A percentile compares a stretch with the other conserved stretches of the same genome.
Evolutionary conservation across 2,888 invertebrate genomes (phyloP).

Genomic region (Antheraea yamamai): DNA sequence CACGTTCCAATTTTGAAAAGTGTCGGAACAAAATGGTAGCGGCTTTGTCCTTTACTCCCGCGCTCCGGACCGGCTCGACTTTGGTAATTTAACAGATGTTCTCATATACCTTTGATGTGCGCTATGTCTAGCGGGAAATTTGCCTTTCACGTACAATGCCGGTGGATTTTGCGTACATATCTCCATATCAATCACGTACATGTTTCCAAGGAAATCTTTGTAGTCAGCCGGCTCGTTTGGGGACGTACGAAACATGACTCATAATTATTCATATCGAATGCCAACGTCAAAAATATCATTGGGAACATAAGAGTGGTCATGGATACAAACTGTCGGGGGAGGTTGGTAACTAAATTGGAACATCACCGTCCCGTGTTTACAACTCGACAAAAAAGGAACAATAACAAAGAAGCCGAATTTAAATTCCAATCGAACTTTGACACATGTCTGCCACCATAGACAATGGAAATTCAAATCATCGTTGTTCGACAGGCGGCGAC

Average conservation of each 20-base stretch:
- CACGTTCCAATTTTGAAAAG: constrained; percentile 83
- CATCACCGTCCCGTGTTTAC: constrained; percentile 80
- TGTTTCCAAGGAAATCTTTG: constrained; percentile 35
- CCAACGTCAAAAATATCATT: constrained; percentile 76
- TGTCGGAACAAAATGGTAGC: constrained; percentile 82
- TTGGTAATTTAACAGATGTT: constrained; percentile 79
- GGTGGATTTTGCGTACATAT: constrained; percentile 26
- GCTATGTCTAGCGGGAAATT: constrained; percentile 39
- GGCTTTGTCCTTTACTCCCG: constrained; percentile 72
- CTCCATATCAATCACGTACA: constrained; percentile 26
- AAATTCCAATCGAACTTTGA: constrained; percentile 82
- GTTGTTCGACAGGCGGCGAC: constrained; percentile 63
- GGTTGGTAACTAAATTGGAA: constrained; percentile 78
- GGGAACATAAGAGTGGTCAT: constrained; percentile 67
- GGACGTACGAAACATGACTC: constrained; percentile 61
- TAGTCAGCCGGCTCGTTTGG: constrained; percentile 41
- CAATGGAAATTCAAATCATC: constrained; percentile 82
- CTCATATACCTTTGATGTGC: constrained; percentile 63
- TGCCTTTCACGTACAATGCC: constrained; percentile 33
- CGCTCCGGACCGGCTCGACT: constrained; percentile 56
- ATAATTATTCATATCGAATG: constrained; percentile 76
- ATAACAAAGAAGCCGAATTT: constrained; percentile 82
- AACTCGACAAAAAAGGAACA: constrained; percentile 76
- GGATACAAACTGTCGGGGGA: constrained; percentile 72
- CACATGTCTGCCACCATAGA: constrained; percentile 83